Conservation (phyloP, 2,113 vertebrate species). For the Alaudala cheleensis region DNA sequence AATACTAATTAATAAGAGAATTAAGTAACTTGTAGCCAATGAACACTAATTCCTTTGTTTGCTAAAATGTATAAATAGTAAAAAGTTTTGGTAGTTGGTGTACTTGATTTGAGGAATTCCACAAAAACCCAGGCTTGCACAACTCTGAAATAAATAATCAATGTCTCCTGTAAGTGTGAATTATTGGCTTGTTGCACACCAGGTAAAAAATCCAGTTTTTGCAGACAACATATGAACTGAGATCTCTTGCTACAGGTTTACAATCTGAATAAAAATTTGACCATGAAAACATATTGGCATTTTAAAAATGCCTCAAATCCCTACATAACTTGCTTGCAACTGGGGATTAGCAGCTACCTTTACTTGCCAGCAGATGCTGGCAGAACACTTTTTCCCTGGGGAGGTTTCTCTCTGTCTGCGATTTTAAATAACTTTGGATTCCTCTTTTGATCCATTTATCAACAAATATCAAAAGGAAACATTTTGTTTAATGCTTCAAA, state of each 20-base stretch:
- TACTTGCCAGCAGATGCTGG: slow-evolving; percentile 42
- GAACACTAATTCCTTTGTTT: background rate
- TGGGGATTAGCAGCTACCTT: slow-evolving; percentile 35
- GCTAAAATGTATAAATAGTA: background rate
- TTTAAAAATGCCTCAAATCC: background rate
- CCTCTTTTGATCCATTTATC: slow-evolving; percentile 11
- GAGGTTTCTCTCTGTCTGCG: slow-evolving; percentile 21
- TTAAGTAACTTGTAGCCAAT: background rate
- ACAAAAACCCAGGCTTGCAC: background rate
- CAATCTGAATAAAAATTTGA: background rate
- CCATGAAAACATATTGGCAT: background rate
- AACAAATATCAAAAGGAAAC: background rate
- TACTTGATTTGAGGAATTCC: background rate
- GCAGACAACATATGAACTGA: background rate
- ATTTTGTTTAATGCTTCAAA: background rate
- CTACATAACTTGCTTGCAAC: background rate
- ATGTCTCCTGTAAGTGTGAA: background rate
- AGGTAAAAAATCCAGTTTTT: background rate
- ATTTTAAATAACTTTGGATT: slow-evolving; percentile 14
- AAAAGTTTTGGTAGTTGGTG: background rate
- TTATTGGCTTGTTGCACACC: background rate
- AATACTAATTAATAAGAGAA: background rate
- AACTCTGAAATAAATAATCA: background rate
- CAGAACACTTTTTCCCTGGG: slow-evolving; percentile 49
- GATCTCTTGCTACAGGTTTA: background rate